Base-by-base conservation (phyloP, 1,140 invertebrate species). In the Drosophila albomicans region DNA sequence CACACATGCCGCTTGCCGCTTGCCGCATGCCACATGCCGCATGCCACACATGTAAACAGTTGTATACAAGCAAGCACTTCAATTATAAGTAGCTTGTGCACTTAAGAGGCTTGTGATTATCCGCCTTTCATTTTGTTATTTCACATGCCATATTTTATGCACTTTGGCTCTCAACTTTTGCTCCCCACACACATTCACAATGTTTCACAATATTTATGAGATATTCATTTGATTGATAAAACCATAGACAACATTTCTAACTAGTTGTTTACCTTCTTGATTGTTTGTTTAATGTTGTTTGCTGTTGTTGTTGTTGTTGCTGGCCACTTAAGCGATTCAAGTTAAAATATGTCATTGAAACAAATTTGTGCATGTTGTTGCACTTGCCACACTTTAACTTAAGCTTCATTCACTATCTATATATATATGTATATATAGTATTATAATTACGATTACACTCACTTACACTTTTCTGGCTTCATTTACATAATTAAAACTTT, bases 401-500 rank as follows among this genome's bases (percentile, higher is more conserved):
- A 25, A 25, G 35, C 35, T 38, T 8, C 8, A 8, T 38, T 38
- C 16, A 49, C 10, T 28, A n/a, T 16, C 7, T n/a, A 15, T 3
- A 3, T 20, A 3, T 20, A 20, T 25, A 25, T 25, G 20, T 25
- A 25, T 25, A 25, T 25, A 25, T 25, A 25, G 20, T 25, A 25
- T 25, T 15, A 54, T 54, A 54, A 15, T 54, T 54, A 54, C 28
- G 1, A 61, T 46, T 48, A 61, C 58, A 32, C 8, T 8, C 15
- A 63, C 32, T 20, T 13, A 25, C 65, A 80, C 61, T 30, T 35
- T 8, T 35, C n/a, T n/a, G 41, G 11, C 38, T 15, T 68, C 13
- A 41, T 49, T 30, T 68, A 45, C 65, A 68, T 63, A 41, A 63
- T 63, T 41, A 28, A 49, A 51, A 30, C 16, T 15, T 58, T 35